phyloP scores from a whole-genome alignment of 2,888 invertebrate species.

The Platycheirus albimanus region DNA sequence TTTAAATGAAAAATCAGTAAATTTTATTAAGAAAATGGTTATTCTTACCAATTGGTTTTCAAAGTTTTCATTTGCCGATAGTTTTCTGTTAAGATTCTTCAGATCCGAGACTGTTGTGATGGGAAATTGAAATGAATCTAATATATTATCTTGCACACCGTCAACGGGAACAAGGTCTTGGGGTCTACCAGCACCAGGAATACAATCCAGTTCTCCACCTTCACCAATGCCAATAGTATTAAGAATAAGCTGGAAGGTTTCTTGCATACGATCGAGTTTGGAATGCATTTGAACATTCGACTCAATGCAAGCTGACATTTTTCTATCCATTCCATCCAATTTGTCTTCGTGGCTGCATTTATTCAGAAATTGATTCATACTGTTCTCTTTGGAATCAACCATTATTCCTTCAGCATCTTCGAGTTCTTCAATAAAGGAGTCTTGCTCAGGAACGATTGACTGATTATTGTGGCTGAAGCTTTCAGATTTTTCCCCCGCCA shows the following conservation, averaged over 20 bases:
- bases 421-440: not conserved
- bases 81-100: not conserved
- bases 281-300: slow-evolving; percentile 4
- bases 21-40: not conserved
- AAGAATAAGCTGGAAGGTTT: slow-evolving; percentile 1
- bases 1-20: not conserved
- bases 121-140: not conserved
- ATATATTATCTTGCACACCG: not conserved
- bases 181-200: not conserved
- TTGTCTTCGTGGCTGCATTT: not conserved
- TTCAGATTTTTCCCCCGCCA: not conserved
- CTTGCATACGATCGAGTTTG: not conserved
- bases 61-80: not conserved
- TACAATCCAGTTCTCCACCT: too few relatives aligned
- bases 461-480: not conserved
- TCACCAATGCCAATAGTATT: not conserved
- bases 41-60: slow-evolving; percentile 1
- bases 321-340: not conserved
- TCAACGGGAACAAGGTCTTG: too few relatives aligned
- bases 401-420: not conserved
- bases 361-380: not conserved
- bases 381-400: not conserved
- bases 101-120: not conserved
- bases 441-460: not conserved
- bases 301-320: not conserved